Conservation (phyloP, 1,140 invertebrate species). For the Camponotus vicinus region DNA sequence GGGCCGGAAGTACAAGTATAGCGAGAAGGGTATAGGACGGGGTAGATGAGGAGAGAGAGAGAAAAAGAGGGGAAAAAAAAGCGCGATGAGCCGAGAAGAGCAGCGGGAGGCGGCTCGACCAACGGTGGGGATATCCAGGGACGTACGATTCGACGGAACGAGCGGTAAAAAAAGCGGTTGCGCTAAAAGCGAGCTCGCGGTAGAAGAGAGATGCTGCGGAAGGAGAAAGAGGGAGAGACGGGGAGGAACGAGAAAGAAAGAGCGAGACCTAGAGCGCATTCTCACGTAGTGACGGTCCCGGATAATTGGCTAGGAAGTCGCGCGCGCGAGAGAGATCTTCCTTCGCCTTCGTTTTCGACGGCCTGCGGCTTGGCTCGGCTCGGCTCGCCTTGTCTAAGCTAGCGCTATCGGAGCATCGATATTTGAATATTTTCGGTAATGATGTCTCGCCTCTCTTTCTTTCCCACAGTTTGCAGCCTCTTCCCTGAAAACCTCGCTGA, state of each 20-base stretch:
- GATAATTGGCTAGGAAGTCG: slow-evolving; percentile 67
- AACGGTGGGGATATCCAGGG: slow-evolving; percentile 75
- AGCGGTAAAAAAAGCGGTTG: slow-evolving; percentile 63
- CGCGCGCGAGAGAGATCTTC: slow-evolving; percentile 21
- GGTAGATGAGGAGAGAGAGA: slow-evolving; percentile 22
- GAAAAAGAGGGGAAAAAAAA: slow-evolving; percentile 66
- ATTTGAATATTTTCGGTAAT: neutral
- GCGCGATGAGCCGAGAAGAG: slow-evolving; percentile 78
- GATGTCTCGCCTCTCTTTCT: neutral
- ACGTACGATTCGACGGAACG: slow-evolving; percentile 68
- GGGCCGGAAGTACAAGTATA: slow-evolving; percentile 82
- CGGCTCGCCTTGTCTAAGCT: neutral
- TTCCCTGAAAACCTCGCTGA: neutral
- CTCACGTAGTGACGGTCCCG: slow-evolving; percentile 58
- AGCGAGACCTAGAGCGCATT: slow-evolving; percentile 64
- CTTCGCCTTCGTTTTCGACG: slow-evolving; percentile 39
- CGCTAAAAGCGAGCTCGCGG: slow-evolving; percentile 64
- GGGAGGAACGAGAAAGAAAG: neutral
- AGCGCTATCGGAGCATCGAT: neutral
- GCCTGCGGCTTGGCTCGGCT: neutral
- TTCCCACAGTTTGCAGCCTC: neutral
- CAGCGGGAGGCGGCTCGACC: slow-evolving; percentile 63
- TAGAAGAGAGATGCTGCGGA: slow-evolving; percentile 36
- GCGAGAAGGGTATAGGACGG: slow-evolving; percentile 51
- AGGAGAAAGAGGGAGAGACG: slow-evolving; percentile 10